These are phyloP conservation scores for Dermochelys coriacea DNA, from an alignment of 2,797 vertebrate genomes.

Conservation along the genomic window DNA sequence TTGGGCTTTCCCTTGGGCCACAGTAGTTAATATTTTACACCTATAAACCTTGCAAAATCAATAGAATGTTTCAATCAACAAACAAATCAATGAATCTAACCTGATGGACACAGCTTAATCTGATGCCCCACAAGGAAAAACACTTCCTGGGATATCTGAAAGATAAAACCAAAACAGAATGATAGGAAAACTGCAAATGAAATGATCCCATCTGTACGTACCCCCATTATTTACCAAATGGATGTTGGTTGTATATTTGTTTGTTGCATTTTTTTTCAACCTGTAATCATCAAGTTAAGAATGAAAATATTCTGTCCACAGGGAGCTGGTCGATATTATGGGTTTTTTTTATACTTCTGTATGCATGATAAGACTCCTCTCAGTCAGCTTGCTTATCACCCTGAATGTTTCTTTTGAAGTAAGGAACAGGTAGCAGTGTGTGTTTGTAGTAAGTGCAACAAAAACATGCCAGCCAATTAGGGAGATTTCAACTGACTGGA, in stretches of 20 bases:
- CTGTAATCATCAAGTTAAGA: constrained; percentile 34
- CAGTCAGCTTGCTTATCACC: constrained; percentile 55
- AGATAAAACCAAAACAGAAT: neutral
- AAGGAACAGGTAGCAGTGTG: constrained; percentile 73
- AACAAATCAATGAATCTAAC: neutral
- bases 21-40: neutral
- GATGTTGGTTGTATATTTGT: constrained; percentile 6
- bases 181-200: neutral
- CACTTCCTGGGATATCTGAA: neutral
- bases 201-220: neutral
- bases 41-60: neutral
- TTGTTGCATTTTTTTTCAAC: constrained; percentile 30
- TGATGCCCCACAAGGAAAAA: neutral
- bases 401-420: constrained; percentile 63
- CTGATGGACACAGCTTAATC: neutral
- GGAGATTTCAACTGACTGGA: constrained; percentile 53
- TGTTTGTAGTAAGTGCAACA: constrained; percentile 52
- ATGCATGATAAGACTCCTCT: constrained; percentile 31
- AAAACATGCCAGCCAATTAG: constrained; percentile 69
- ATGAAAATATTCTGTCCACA: constrained; percentile 33
- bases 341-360: constrained; percentile 4
- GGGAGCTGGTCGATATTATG: constrained; percentile 18
- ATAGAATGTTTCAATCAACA: neutral
- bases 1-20: neutral
- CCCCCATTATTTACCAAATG: neutral